These are phyloP conservation scores for Monopis laevigella DNA, from an alignment of 2,888 invertebrate genomes.

Conservation along the genomic window DNA sequence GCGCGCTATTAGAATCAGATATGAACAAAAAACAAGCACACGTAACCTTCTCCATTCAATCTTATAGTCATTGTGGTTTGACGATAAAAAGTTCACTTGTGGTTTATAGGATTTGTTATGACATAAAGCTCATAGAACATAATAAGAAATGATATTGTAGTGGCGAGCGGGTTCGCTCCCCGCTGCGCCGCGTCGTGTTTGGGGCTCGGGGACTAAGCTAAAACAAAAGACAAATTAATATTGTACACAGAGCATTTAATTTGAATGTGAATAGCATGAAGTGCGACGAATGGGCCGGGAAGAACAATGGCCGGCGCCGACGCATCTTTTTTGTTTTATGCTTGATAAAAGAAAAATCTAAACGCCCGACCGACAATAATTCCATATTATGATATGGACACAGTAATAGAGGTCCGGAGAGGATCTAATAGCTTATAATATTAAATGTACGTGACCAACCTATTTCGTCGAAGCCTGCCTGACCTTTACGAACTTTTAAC, in stretches of 20 bases:
- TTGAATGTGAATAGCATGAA: constrained; percentile 68
- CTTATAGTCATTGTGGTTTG: constrained; percentile 2
- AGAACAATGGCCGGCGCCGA: constrained; percentile 65
- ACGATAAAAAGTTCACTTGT: neutral
- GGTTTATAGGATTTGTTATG: constrained; percentile 10
- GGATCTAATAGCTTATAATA: constrained; percentile 63
- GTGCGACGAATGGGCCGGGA: constrained; percentile 62
- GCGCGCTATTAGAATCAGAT: neutral
- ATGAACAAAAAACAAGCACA: too few relatives aligned
- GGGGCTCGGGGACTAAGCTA: constrained; percentile 33
- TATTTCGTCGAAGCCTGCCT: too few relatives aligned
- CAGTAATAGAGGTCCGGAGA: constrained; percentile 57
- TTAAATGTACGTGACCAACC: constrained; percentile 57
- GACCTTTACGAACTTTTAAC: too few relatives aligned
- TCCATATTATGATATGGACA: constrained; percentile 65
- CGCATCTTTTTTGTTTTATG: constrained; percentile 56
- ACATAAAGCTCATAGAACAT: constrained; percentile 10
- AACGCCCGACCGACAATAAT: constrained; percentile 52
- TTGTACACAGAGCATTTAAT: constrained; percentile 66
- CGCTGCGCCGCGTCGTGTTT: constrained; percentile 54
- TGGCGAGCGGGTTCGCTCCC: constrained; percentile 33
- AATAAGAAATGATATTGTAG: constrained; percentile 3
- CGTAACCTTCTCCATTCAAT: too few relatives aligned
- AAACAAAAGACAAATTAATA: constrained; percentile 69
- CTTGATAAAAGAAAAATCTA: constrained; percentile 53